These are phyloP conservation scores for Blomia tropicalis DNA, from an alignment of 2,888 invertebrate species.

Conservation along the genomic window DNA sequence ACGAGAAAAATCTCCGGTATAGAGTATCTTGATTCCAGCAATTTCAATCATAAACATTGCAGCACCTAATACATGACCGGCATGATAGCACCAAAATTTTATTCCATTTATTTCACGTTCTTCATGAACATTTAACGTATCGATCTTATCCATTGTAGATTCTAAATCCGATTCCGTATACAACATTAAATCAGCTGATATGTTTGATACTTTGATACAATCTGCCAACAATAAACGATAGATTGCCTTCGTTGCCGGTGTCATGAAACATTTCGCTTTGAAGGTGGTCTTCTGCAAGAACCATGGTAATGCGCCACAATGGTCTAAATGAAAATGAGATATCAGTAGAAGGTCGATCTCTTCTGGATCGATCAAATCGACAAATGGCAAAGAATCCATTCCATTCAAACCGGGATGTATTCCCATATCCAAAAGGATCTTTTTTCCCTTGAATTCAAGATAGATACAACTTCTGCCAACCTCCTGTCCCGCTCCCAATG, in stretches of 20 bases:
- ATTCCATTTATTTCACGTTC: conserved; percentile 85
- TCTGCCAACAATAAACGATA: conserved; percentile 95
- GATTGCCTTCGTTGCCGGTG: conserved; percentile 97
- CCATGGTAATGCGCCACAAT: no score
- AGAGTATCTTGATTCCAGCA: conserved; percentile 69
- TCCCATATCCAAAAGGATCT: conserved; percentile 95
- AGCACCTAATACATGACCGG: conserved; percentile 94
- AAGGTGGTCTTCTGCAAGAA: no score
- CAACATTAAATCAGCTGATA: conserved; percentile 87
- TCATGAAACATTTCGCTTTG: conserved; percentile 96
- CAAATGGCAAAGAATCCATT: conserved; percentile 92
- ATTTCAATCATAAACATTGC: conserved; percentile 99
- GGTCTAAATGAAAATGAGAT: no score
- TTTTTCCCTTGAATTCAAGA: no score
- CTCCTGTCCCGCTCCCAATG: conserved; percentile 86
- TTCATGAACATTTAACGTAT: conserved; percentile 92
- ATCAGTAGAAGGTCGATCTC: conserved; percentile 70
- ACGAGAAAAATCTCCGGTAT: conserved; percentile 94
- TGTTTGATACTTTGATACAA: conserved; percentile 97
- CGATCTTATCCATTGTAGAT: conserved; percentile 94
- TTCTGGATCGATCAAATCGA: conserved; percentile 91
- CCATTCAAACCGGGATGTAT: conserved; percentile 84
- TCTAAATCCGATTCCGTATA: conserved; percentile 94
- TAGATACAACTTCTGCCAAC: conserved; percentile 95
- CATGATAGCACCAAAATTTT: conserved; percentile 96